phyloP scores from a whole-genome alignment of 2,888 invertebrate genomes.

The Microplitis deprimator region DNA sequence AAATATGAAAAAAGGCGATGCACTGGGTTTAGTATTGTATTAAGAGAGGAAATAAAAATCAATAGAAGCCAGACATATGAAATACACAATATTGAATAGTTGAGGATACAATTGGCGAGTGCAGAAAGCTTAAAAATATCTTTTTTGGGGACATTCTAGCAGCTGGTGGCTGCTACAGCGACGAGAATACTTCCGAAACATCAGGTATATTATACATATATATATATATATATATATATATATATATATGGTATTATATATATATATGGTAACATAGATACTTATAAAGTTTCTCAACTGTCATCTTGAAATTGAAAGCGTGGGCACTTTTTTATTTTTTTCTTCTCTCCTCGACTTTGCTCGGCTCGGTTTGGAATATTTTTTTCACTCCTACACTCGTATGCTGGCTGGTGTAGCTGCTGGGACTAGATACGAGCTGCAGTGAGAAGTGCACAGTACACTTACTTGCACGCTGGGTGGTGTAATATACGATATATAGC shows the following conservation, averaged over 20 bases:
- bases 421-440: neutral
- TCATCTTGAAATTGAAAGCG: conserved; percentile 54
- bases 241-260: neutral
- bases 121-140: neutral
- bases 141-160: neutral
- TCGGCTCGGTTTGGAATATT: conserved; percentile 30
- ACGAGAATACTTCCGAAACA: neutral
- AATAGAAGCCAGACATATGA: neutral
- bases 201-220: neutral
- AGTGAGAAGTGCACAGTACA: neutral
- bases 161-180: neutral
- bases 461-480: neutral
- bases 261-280: conserved; percentile 4
- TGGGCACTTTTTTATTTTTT: conserved; percentile 55
- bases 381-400: neutral
- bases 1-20: neutral
- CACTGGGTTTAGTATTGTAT: neutral
- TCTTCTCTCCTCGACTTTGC: too few species aligned
- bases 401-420: neutral
- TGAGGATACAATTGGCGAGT: neutral
- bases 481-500: neutral
- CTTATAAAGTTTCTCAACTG: conserved; percentile 28
- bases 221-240: too few species aligned
- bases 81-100: neutral
- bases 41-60: neutral